Base-by-base conservation (phyloP, 2,113 vertebrate species). In the Macquaria australasica region DNA sequence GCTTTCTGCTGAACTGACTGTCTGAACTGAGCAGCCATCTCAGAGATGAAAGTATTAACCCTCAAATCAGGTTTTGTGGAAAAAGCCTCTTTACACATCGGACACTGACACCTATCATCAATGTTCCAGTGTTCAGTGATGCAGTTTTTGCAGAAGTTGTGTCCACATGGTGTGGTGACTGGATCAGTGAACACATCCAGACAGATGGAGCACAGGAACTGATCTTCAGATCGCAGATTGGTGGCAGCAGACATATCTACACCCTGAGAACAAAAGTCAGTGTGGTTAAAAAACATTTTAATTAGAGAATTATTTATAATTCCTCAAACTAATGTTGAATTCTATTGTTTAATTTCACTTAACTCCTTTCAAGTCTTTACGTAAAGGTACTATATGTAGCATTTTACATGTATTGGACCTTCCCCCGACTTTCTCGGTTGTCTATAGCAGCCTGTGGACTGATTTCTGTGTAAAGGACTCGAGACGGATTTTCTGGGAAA, bases 121-220 rank as follows among this genome's bases (percentile, higher is more conserved):
- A 4, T 31, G 0, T 39, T 3, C 85, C 85, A 79, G 48, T 68
- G 10, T 7, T 6, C 0, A n/a, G 6, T 69, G 63, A 87, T 83
- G 80, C 80, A 87, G 53, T 2, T 28, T n/a, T 79, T 79, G 48
- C 80, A 87, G 79, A 79, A 82, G 71, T 79, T 79, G 53, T 79
- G 77, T 70, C 66, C 75, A 77, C 75, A 78, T 23, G 75, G n/a
- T 78, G 34, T 73, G 59, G 1, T 66, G 58, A 81, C 79, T 3
- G 79, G 79, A 45, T 81, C 50, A 34, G 37, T 64, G 60, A 81
- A 74, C 23, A 81, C 60, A 55, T 81, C 71, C 70, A 73, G 70
- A 67, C 79, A 81, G 60, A 81, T 74, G 79, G 71, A 59, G 71
- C 79, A 79, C 9, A 43, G 77, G 0, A 80, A 80, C 67, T 71